Evolutionary conservation across 1,140 invertebrate genomes (phyloP).

Genomic region (Ladona fulva): DNA sequence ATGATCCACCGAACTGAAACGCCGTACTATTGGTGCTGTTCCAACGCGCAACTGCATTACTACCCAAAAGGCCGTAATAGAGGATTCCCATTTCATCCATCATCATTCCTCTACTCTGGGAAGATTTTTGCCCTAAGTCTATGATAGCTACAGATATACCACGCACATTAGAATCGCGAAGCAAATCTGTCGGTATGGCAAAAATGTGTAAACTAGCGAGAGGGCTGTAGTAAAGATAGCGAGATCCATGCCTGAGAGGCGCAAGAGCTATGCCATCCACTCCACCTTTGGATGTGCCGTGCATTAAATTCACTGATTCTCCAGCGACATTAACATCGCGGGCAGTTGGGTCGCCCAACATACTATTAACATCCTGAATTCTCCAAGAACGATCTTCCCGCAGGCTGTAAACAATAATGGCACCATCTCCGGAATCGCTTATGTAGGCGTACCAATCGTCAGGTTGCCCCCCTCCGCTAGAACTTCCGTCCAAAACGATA

Average conservation of each 20-base stretch:
- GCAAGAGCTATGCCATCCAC: conserved; percentile 59
- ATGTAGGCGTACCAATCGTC: conserved; percentile 58
- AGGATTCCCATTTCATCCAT: conserved; percentile 55
- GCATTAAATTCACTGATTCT: conserved; percentile 37
- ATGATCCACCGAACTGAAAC: background rate
- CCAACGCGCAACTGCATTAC: conserved; percentile 56
- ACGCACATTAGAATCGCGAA: conserved; percentile 38
- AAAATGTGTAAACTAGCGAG: conserved; percentile 53
- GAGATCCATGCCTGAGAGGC: conserved; percentile 33
- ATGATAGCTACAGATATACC: conserved; percentile 36
- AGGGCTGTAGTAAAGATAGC: conserved; percentile 50
- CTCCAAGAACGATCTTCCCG: conserved; percentile 55
- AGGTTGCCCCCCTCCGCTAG: conserved; percentile 22
- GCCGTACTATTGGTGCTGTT: conserved; percentile 37
- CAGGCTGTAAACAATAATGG: conserved; percentile 57
- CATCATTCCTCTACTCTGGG: conserved; percentile 58
- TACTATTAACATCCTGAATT: conserved; percentile 48
- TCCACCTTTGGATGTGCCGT: conserved; percentile 32
- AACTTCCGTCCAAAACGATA: conserved; percentile 52
- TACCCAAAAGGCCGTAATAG: conserved; percentile 54
- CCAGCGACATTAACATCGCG: conserved; percentile 47
- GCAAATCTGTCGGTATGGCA: conserved; percentile 43
- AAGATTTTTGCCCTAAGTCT: conserved; percentile 48
- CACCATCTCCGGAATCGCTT: conserved; percentile 50
- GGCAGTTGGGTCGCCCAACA: conserved; percentile 47